phyloP scores from a whole-genome alignment of 1,140 invertebrate species.

The Cyrtorhinus lividipennis region DNA sequence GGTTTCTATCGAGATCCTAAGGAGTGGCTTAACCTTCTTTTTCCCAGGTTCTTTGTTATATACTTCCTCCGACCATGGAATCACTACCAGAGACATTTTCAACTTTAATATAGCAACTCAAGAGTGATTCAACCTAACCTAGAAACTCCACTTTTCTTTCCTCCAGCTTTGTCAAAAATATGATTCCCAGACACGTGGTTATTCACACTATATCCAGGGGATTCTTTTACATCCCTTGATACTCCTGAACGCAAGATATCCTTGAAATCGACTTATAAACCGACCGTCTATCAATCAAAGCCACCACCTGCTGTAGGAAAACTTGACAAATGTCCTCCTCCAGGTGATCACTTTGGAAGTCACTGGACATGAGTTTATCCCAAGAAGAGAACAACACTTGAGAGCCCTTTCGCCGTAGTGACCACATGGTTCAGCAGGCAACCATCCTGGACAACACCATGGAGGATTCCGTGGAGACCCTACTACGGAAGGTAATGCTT shows the following conservation, averaged over 20 bases:
- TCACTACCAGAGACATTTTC: no score
- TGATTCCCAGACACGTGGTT: no score
- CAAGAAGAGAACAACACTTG: constrained; percentile 5
- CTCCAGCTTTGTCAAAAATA: no score
- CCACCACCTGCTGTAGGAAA: background rate
- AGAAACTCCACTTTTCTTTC: no score
- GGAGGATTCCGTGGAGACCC: constrained; percentile 20
- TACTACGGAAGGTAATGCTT: constrained; percentile 18
- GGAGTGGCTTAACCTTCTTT: background rate
- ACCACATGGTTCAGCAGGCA: constrained; percentile 19
- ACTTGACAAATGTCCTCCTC: background rate
- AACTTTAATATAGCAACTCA: no score
- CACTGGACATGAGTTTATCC: constrained; percentile 5
- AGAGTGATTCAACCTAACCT: no score
- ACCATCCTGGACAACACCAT: constrained; percentile 18
- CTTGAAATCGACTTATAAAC: no score
- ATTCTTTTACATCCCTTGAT: no score
- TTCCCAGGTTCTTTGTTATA: background rate
- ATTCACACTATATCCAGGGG: no score
- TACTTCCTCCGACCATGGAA: no score
- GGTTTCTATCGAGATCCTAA: background rate
- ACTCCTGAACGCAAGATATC: no score
- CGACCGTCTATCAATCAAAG: no score
- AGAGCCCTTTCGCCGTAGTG: background rate
- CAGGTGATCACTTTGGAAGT: background rate